A percentile compares a stretch with the other conserved stretches of the same genome.
Conservation (phyloP, 2,797 vertebrate genomes). For the Huso huso region DNA sequence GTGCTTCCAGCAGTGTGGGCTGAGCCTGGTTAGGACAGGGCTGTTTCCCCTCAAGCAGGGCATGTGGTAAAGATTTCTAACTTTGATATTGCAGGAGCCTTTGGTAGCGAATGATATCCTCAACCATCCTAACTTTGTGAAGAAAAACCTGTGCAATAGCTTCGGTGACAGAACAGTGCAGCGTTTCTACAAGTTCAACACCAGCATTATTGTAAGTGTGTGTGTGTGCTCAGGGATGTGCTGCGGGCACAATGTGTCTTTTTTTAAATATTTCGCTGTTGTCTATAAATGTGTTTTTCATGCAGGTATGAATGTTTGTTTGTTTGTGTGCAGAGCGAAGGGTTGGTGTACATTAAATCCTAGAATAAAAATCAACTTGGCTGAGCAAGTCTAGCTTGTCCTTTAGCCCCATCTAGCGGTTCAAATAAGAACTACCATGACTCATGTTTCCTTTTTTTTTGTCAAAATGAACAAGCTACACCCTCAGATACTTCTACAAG, state of each 20-base stretch:
- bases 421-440: too few relatives aligned
- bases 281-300: too few relatives aligned
- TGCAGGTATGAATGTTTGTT: neutral
- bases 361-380: too few relatives aligned
- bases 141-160: constrained; percentile 94
- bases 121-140: constrained; percentile 96
- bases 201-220: constrained; percentile 76
- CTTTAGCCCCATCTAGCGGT: too few relatives aligned
- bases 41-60: neutral
- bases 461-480: constrained; percentile 29
- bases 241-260: neutral
- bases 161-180: constrained; percentile 96
- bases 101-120: constrained; percentile 95
- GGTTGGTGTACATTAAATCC: too few relatives aligned
- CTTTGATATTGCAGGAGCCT: constrained; percentile 68
- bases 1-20: neutral
- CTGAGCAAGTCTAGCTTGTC: too few relatives aligned
- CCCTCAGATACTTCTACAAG: constrained; percentile 94
- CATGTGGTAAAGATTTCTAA: neutral
- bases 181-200: constrained; percentile 97
- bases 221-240: neutral
- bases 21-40: neutral
- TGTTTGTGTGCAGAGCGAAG: neutral
- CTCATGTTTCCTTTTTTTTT: too few relatives aligned
- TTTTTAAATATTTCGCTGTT: neutral